Evolutionary conservation across 2,113 vertebrate species (phyloP), one percentile per base, ranked within the genome.

Genomic region (Lophius piscatorius): DNA sequence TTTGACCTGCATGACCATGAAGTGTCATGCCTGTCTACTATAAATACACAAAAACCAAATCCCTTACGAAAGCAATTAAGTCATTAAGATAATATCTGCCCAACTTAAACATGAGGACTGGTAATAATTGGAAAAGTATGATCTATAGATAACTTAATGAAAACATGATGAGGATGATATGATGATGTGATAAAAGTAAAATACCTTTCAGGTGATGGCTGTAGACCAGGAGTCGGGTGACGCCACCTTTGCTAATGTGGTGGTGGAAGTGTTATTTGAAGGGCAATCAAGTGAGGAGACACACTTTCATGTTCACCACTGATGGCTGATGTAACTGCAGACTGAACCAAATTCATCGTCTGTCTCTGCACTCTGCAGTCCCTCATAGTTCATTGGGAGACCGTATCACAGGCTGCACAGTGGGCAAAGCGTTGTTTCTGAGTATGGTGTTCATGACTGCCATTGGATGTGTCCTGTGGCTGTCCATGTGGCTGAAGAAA

Each of bases 221-320:
- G 62, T 57, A 17, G 92, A 92, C 54, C 74, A 81, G 48, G 88
- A 90, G 29, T 90, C 90, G 0, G 91, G 92, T n/a, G 89, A 85
- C 20, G 59, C 67, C 4, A 56, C 80, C 13, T 80, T 68, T 17
- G 64, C 88, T 12, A 76, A 83, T 3, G 73, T 90, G 8, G 42
- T 86, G 17, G 88, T 94, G 51, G 83, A 91, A 13, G 87, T 92
- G 49, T 78, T 93, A 52, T 52, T 76, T 46, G 80, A 78, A 50
- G 88, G 91, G 57, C 87, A 92, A 35, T 29, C 74, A 88, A 88
- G 93, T 94, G 86, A 74, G 63, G 8, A 38, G 28, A 42, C 22
- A 44, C 39, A 35, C n/a, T 35, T 23, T 11, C 11, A 45, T n/a
- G 47, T 3, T 18, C 11, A 16, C 9, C 10, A 10, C 61, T 17